Evolutionary conservation across 2,888 invertebrate species (phyloP), one percentile per base, ranked within the genome.

Genomic region (Toxonevra muliebris): DNA sequence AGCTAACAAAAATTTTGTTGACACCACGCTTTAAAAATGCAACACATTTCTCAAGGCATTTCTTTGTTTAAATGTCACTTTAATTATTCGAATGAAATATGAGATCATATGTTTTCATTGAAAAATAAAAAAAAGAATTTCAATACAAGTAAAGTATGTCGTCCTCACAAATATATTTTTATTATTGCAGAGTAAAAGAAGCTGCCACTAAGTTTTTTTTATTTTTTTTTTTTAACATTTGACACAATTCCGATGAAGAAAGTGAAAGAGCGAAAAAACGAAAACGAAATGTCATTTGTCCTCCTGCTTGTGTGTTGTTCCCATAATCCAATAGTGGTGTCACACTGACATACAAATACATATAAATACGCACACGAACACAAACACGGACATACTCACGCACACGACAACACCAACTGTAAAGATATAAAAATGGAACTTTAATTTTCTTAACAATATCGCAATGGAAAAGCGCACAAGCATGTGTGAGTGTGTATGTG

Each of bases 401-500:
- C 30, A 40, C 63, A 54, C 63, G 19, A 63, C 41, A 50, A 40
- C 61, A 30, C 8, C 60, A 50, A 50, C 5, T 48, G 48, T 15
- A 48, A 15, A 13, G 11, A 12, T 13, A 8, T 1, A 15, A 13
- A n/a, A 48, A 5, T 48, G 10, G 11, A 48, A 15, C 48, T 48
- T 48, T 48, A 48, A 48, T 48, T 48, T 48, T 48, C n/a, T 48
- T 13, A 5, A 13, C 48, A 48, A 8, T 10, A 48, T 48, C 48
- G 45, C 45, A 45, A 12, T 45, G 45, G 12, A 13, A 48, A 41
- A 54, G 20, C 61, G 45, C 63, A 45, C 57, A 15, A n/a, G 17
- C 53, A 20, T 50, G n/a, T 54, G 43, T 69, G 54, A 66, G 20
- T 57, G 41, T 66, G 57, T 42, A 53, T 59, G 54, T 61, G 58